Base-by-base conservation (phyloP, 2,113 vertebrate species). In the Silurus glanis region DNA sequence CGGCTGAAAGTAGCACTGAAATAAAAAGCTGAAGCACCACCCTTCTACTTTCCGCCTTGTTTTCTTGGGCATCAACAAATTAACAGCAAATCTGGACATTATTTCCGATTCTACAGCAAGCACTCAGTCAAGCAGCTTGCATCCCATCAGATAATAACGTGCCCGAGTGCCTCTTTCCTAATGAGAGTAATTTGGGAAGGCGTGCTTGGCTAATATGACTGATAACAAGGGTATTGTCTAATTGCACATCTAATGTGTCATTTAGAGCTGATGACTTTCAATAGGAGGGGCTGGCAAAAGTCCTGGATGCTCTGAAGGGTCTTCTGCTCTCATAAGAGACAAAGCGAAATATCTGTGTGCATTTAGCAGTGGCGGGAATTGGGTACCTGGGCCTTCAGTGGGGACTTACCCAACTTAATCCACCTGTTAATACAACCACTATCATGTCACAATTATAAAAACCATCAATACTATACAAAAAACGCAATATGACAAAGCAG, bases 211-310 rank as follows among this genome's bases (percentile, higher is more conserved):
- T 83, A 84, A 87, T 87, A 87, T 87, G 76, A 87, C 83, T 74
- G 82, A 82, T 87, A 87, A 89, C 85, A 76, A 87, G 83, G 55
- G 79, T 83, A 82, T 82, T 89, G 88, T 87, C 86, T 89, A 87
- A 89, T 87, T 89, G 88, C 88, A 87, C 85, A 79, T 72, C 62
- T 87, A 85, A 89, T 89, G 88, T 89, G 67, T 87, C 83, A 81
- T 87, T 89, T 89, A 89, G 80, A 53, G 47, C 83, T 85, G 71
- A 83, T 79, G 88, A 85, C 79, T 89, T 83, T 87, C 61, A n/a
- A 87, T 84, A 85, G 88, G 82, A 85, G 62, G 53, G 75, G 88
- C 72, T 87, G 88, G 88, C 85, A 85, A 76, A 86, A 71, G 78
- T 86, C 85, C 85, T 62, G 62, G 45, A 61, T 80, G 79, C 80